These are phyloP conservation scores for Tragopan temminckii DNA, from an alignment of 2,797 vertebrate species.

Conservation along the genomic window DNA sequence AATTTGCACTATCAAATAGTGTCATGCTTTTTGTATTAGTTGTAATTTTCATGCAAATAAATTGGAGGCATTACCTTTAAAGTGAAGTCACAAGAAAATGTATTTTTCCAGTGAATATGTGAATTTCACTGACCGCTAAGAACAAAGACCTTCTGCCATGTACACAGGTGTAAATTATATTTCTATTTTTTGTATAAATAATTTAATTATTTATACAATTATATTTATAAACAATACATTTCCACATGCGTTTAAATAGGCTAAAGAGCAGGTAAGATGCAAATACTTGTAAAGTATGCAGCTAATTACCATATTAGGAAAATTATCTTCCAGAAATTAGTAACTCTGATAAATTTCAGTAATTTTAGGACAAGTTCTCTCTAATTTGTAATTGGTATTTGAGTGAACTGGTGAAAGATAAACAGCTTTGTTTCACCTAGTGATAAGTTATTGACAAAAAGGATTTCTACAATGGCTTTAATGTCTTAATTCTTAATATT, in stretches of 20 bases:
- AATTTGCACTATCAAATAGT: too few species aligned
- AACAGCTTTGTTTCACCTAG: neutral
- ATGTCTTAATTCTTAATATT: neutral
- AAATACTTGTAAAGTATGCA: neutral
- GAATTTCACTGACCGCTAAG: neutral
- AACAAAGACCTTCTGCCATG: neutral
- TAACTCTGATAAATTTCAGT: neutral
- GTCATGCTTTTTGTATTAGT: too few species aligned
- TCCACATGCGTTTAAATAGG: neutral
- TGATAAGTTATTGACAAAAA: neutral
- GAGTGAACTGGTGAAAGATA: neutral
- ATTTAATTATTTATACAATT: neutral
- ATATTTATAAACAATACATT: conserved; percentile 26
- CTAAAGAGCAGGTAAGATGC: neutral
- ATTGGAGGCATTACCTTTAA: too few species aligned
- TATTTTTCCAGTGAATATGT: neutral
- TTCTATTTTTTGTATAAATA: neutral
- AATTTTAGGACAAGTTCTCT: neutral
- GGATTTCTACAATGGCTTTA: neutral
- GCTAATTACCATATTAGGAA: neutral
- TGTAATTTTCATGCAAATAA: too few species aligned
- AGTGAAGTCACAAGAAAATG: neutral
- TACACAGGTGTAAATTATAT: neutral
- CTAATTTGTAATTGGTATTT: neutral
- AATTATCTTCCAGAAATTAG: neutral